Evolutionary conservation across 2,888 invertebrate species (phyloP).

Genomic region (Epinotia ramella): DNA sequence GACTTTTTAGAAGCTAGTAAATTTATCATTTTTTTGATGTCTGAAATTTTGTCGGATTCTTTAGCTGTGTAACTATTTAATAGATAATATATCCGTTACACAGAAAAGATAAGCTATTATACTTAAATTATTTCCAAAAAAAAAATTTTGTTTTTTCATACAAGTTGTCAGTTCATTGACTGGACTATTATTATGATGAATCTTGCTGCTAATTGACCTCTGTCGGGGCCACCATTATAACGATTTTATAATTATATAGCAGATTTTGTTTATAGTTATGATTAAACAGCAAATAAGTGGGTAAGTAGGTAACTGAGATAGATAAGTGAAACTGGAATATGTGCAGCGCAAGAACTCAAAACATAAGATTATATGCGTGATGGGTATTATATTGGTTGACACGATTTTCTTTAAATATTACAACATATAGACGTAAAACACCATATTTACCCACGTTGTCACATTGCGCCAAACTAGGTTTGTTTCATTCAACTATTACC

Average conservation of each 20-base stretch:
- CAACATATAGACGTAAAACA: no score
- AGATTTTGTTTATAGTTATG: background rate
- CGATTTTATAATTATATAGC: background rate
- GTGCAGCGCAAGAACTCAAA: background rate
- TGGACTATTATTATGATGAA: background rate
- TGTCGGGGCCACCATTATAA: background rate
- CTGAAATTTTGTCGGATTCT: no score
- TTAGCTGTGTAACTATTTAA: no score
- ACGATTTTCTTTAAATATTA: no score
- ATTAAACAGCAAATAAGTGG: conserved; percentile 11
- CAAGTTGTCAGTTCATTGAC: no score
- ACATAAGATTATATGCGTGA: background rate
- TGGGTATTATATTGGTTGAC: no score
- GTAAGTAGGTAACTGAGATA: conserved; percentile 3
- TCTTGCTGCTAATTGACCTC: background rate
- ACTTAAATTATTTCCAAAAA: no score
- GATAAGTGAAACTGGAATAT: conserved; percentile 4
- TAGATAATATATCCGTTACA: no score
- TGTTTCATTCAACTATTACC: background rate
- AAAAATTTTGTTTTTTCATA: no score
- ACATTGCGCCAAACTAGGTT: background rate
- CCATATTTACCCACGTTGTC: background rate
- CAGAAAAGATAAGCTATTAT: no score
- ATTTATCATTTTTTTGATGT: no score
- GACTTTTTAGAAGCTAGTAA: no score